Conservation (phyloP, 2,113 vertebrate genomes). For the Melanocharis versteri region DNA sequence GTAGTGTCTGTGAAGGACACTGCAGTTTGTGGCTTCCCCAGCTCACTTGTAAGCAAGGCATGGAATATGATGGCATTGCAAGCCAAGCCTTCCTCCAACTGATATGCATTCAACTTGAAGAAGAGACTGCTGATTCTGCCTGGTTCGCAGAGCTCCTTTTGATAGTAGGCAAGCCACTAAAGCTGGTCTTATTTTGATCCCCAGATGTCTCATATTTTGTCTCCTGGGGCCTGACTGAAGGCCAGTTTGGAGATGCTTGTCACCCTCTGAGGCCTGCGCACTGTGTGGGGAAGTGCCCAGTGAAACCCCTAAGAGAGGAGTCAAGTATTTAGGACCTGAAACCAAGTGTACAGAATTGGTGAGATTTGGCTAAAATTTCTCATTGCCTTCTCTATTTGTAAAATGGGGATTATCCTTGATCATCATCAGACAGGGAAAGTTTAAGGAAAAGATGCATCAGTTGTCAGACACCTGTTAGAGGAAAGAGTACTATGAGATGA, state of each 20-base stretch:
- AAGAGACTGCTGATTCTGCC: background rate
- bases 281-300: background rate
- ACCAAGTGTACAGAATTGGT: background rate
- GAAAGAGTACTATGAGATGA: rapidly evolving
- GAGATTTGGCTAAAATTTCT: background rate
- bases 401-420: background rate
- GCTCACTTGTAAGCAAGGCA: background rate
- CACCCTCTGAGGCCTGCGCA: rapidly evolving
- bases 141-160: background rate
- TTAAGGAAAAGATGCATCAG: background rate
- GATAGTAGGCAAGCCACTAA: background rate
- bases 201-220: background rate
- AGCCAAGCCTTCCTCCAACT: background rate
- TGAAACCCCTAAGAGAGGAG: background rate
- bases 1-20: background rate
- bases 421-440: background rate
- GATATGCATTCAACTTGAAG: background rate
- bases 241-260: background rate
- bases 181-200: background rate
- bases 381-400: background rate
- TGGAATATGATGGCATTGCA: background rate
- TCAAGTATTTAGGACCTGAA: background rate
- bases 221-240: background rate
- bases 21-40: background rate
- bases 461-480: background rate